These are phyloP conservation scores for Phoxinus phoxinus DNA, from an alignment of 2,113 vertebrate genomes.

Conservation along the genomic window DNA sequence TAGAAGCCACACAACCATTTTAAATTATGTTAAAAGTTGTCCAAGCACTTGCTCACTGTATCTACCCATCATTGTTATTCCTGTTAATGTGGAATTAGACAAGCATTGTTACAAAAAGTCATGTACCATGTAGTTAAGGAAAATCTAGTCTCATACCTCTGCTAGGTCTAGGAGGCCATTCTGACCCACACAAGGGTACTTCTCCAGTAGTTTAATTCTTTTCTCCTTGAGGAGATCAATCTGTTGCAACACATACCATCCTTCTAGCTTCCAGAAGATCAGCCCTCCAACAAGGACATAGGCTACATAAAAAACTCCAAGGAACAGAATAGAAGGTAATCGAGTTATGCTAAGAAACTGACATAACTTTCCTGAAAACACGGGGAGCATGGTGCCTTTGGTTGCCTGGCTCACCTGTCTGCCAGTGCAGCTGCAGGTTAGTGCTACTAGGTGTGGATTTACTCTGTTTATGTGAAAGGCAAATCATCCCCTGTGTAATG, in stretches of 20 bases:
- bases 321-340: conserved; percentile 71
- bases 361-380: conserved; percentile 8
- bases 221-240: conserved; percentile 59
- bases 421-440: conserved; percentile 2
- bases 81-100: background rate
- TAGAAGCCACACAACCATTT: too few species aligned
- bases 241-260: conserved; percentile 61
- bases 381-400: conserved; percentile 39
- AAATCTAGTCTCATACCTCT: conserved; percentile 71
- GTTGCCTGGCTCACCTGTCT: conserved; percentile 26
- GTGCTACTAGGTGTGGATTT: conserved; percentile 42
- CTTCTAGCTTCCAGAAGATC: conserved; percentile 84
- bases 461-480: conserved; percentile 60
- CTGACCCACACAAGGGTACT: conserved; percentile 71
- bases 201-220: conserved; percentile 71
- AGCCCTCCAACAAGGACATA: conserved; percentile 83
- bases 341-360: conserved; percentile 35
- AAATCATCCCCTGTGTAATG: conserved; percentile 67
- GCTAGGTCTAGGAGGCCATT: conserved; percentile 53
- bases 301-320: conserved; percentile 76
- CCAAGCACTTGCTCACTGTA: background rate
- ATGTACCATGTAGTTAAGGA: background rate
- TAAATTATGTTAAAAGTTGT: too few species aligned
- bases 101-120: too few species aligned
- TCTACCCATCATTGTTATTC: background rate